Conservation (phyloP, 2,113 vertebrate species). For the Baryphthengus martii region DNA sequence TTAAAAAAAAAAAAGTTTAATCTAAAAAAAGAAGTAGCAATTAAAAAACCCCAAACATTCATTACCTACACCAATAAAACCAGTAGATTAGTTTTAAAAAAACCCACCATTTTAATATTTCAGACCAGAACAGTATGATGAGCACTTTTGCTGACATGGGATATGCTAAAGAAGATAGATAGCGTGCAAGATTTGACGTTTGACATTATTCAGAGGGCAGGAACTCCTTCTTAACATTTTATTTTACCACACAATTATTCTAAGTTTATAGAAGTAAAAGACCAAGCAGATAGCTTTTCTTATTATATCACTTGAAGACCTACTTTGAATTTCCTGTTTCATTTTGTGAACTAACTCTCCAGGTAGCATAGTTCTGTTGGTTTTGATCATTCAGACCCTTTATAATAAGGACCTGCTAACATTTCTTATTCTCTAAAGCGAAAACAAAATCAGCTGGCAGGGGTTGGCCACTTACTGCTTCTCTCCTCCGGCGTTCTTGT, state of each 20-base stretch:
- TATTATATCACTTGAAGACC: not conserved
- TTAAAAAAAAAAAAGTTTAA: accelerated
- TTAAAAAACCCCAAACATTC: not conserved
- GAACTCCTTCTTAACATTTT: not conserved
- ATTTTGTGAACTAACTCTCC: not conserved
- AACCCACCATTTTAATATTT: not conserved
- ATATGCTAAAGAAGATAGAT: not conserved
- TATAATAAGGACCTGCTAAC: not conserved
- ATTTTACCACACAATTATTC: not conserved
- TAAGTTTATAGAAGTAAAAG: not conserved
- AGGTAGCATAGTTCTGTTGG: not conserved
- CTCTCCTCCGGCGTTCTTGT: slow-evolving; percentile 86
- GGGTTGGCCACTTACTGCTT: slow-evolving; percentile 81
- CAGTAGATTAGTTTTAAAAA: not conserved
- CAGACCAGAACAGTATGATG: not conserved
- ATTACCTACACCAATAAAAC: not conserved
- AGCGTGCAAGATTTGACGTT: not conserved
- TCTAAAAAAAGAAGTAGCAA: not conserved
- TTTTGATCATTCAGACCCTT: not conserved
- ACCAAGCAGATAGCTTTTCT: not conserved
- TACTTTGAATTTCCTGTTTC: not conserved
- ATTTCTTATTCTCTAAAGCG: not conserved
- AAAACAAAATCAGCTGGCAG: not conserved
- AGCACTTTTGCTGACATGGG: not conserved
- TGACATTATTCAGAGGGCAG: not conserved